These are phyloP conservation scores for Poeciliopsis turneri DNA, from an alignment of 2,797 vertebrate genomes.

Conservation along the genomic window DNA sequence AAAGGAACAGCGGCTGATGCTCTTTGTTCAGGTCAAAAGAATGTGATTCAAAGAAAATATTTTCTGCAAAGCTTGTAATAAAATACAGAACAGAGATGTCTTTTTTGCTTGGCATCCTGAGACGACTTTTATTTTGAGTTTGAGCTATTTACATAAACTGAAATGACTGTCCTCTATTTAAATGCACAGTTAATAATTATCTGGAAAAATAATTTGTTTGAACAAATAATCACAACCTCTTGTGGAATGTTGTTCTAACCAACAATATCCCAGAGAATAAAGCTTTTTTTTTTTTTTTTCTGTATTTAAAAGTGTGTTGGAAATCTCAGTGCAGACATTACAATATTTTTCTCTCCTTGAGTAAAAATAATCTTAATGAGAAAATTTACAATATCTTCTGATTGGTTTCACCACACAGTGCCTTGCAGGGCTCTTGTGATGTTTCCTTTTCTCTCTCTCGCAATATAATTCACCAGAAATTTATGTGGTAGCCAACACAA, in stretches of 20 bases:
- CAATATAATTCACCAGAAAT: background rate
- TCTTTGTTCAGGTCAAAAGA: background rate
- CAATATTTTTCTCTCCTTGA: background rate
- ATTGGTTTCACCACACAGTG: background rate
- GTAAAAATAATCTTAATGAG: background rate
- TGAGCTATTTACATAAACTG: background rate
- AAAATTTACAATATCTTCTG: background rate
- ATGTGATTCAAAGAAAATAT: background rate
- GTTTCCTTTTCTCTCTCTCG: background rate
- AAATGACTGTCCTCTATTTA: background rate
- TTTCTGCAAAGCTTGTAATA: background rate
- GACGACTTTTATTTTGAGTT: background rate
- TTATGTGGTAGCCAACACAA: background rate
- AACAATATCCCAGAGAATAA: background rate
- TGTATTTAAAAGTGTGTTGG: background rate
- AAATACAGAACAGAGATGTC: background rate
- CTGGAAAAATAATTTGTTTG: background rate
- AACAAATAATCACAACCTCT: background rate
- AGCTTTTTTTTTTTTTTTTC: background rate
- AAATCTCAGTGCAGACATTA: constrained; percentile 8
- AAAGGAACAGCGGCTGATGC: background rate
- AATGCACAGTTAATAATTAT: background rate
- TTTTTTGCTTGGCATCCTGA: background rate
- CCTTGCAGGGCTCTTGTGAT: background rate
- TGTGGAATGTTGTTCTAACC: background rate